Conservation (phyloP, 2,113 vertebrate species). For the Epinephelus moara region DNA sequence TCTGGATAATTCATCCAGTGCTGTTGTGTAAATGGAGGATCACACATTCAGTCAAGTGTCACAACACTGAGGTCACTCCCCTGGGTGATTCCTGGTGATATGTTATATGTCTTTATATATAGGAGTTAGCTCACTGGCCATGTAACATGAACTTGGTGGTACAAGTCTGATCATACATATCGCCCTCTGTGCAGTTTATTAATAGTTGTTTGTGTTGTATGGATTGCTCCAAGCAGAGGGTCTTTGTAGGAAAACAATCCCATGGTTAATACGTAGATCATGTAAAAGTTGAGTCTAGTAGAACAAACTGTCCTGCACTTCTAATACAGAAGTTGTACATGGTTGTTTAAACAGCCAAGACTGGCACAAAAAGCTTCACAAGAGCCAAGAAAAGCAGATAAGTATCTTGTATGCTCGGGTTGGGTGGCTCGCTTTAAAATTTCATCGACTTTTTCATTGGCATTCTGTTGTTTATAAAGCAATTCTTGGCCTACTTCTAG, state of each 20-base stretch:
- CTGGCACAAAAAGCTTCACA: background rate
- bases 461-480: too few species aligned
- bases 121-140: constrained; percentile 18
- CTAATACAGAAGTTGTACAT: background rate
- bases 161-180: constrained; percentile 5
- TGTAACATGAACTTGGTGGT: constrained; percentile 20
- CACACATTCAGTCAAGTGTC: background rate
- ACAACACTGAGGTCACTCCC: background rate
- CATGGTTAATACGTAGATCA: background rate
- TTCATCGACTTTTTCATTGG: too few species aligned
- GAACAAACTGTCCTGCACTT: constrained; percentile 1
- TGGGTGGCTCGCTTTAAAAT: too few species aligned
- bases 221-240: constrained; percentile 10
- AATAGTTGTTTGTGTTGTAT: constrained; percentile 58
- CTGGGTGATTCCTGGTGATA: constrained; percentile 17
- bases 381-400: background rate
- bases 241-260: background rate
- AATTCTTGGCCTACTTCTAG: too few species aligned
- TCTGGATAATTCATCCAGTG: background rate
- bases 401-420: too few species aligned
- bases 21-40: background rate
- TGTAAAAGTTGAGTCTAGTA: background rate
- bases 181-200: constrained; percentile 36
- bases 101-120: constrained; percentile 35
- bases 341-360: background rate